phyloP scores from a whole-genome alignment of 1,140 invertebrate genomes.

The Drosophila truncata region DNA sequence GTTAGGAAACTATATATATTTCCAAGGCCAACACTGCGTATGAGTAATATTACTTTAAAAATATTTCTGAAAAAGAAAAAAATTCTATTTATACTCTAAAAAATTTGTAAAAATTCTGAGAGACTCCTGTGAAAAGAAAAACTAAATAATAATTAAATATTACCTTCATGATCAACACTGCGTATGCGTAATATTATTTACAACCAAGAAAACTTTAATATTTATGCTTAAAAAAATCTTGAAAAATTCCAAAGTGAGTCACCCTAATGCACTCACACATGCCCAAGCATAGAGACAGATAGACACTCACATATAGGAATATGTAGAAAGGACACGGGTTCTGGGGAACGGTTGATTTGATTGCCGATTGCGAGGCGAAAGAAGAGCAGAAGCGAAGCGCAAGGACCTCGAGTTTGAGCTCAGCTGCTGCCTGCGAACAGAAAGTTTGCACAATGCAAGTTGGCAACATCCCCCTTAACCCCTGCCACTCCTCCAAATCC shows the following conservation, averaged over 20 bases:
- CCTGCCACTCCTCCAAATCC: constrained; percentile 4
- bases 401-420: constrained; percentile 52
- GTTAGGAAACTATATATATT: not conserved
- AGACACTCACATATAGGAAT: constrained; percentile 8
- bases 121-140: no score
- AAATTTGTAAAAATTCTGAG: no score
- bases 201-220: not conserved
- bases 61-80: no score
- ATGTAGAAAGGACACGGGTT: constrained; percentile 49
- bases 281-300: constrained; percentile 17
- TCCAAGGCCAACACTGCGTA: not conserved
- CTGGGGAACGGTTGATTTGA: constrained; percentile 80
- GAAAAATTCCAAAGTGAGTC: not conserved
- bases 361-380: constrained; percentile 61
- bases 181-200: not conserved
- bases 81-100: no score
- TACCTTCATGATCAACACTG: not conserved
- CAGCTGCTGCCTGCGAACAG: constrained; percentile 57
- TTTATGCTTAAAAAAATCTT: not conserved
- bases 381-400: constrained; percentile 28
- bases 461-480: constrained; percentile 1
- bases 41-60: not conserved
- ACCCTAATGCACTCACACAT: constrained; percentile 21
- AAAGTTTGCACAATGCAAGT: constrained; percentile 74
- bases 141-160: no score